Base-by-base conservation (phyloP, 30 jellyfish, hydroid and myxozoan species). In the Sanderia malayensis region DNA sequence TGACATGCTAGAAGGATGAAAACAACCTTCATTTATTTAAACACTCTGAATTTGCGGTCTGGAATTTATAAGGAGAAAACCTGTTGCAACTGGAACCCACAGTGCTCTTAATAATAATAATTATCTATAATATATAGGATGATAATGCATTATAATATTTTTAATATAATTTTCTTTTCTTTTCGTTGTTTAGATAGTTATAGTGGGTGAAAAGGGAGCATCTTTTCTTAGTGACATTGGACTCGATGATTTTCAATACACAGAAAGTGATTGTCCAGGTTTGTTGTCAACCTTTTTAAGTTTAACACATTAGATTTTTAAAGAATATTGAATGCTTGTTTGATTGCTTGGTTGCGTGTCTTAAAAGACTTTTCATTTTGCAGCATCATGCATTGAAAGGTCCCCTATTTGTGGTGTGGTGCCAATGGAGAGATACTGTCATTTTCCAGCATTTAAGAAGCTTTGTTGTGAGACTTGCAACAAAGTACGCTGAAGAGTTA, bases 401-500 rank as follows among this genome's bases (percentile, higher is more conserved):
- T 79, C 92, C 8, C 92, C 92, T 0, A 83, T 79, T 1, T 79
- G 92, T 28, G 71, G 32, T 24, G 80, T 79, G 3, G 80, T 67
- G 3, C 92, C 80, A 8, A 79, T 49, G 61, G 69, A 57, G 21
- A 23, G 11, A 13, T 79, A 79, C 27, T 79, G 92, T 47, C 80
- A 53, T 11, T 79, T 64, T 30, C 55, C 77, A 0, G 72, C 92
- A 2, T 79, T 22, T 61, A 52, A 27, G 70, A 79, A 58, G 32
- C 70, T 79, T 0, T 79, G 92, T 52, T 79, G 92, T 46, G 77
- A 32, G 15, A 79, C 92, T 1, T 79, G 92, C 62, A 46, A 34
- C 30, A 74, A 41, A 49, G 64, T 49, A 49, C 64, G 64, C 18
- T 49, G 24, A 49, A 6, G 6, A 13, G 8, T 4, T 19, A 19